These are phyloP conservation scores for Leptinotarsa defecta DNA, from an alignment of 1,140 invertebrate species.

Conservation along the genomic window DNA sequence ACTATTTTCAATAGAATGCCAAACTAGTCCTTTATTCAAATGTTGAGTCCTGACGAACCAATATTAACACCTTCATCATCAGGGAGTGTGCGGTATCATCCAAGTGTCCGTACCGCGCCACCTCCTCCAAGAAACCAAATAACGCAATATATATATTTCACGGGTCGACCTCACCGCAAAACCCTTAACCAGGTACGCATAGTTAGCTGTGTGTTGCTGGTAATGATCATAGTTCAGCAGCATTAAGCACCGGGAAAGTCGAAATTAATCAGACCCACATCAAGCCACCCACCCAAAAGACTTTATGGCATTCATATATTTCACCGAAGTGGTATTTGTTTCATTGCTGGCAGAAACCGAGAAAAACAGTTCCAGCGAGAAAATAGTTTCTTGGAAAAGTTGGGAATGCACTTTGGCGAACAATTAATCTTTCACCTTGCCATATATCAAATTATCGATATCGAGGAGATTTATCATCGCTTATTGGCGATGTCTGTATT, in stretches of 20 bases:
- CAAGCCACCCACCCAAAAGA: constrained; percentile 16
- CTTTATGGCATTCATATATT: constrained; percentile 26
- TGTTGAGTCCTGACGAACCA: too few species aligned
- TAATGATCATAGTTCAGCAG: constrained; percentile 31
- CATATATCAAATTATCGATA: constrained; percentile 19
- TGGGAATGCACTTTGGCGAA: constrained; percentile 18
- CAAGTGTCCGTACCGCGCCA: too few species aligned
- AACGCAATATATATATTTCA: constrained; percentile 13
- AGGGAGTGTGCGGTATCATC: too few species aligned
- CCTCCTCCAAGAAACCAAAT: constrained; percentile 1
- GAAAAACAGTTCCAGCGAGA: not conserved
- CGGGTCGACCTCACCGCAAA: not conserved
- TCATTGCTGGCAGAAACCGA: constrained; percentile 10
- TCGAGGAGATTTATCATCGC: constrained; percentile 13
- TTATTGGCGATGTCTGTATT: constrained; percentile 3
- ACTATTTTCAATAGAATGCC: too few species aligned
- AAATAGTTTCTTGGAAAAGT: constrained; percentile 14
- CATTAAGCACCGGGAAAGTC: constrained; percentile 22
- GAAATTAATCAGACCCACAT: constrained; percentile 32
- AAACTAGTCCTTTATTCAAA: too few species aligned
- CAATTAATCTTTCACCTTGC: constrained; percentile 22
- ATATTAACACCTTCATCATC: too few species aligned
- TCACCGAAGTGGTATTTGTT: constrained; percentile 22
- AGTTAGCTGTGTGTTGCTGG: constrained; percentile 21
- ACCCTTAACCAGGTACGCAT: constrained; percentile 29